These are phyloP conservation scores for Antitype chi DNA, from an alignment of 2,888 invertebrate genomes.

Conservation along the genomic window DNA sequence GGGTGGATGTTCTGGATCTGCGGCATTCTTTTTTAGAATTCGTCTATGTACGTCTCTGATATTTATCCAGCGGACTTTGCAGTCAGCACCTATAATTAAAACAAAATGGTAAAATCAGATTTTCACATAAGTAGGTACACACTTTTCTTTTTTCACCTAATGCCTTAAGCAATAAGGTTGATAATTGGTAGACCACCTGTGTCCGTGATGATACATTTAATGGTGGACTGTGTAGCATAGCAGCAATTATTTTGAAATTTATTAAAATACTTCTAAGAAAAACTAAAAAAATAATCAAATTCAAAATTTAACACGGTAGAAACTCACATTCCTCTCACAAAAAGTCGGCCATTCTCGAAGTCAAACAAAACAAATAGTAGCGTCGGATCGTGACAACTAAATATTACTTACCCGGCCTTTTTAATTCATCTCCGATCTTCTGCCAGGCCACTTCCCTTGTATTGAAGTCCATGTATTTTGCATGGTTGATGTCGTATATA, in stretches of 20 bases:
- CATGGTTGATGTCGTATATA: slow-evolving; percentile 81
- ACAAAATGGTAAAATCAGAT: not conserved
- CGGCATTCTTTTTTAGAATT: slow-evolving; percentile 77
- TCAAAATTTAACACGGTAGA: not conserved
- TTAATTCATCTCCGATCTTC: slow-evolving; percentile 85
- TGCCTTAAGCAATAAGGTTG: too few species aligned
- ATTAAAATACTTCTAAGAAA: too few species aligned
- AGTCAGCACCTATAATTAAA: slow-evolving; percentile 80
- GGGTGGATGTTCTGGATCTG: slow-evolving; percentile 62
- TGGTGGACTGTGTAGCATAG: too few species aligned
- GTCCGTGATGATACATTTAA: too few species aligned
- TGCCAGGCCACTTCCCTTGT: slow-evolving; percentile 87
- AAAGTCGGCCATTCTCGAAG: not conserved
- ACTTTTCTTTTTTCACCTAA: too few species aligned
- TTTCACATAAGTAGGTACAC: not conserved
- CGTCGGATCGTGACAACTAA: slow-evolving; percentile 62
- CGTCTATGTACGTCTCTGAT: slow-evolving; percentile 86
- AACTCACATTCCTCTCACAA: slow-evolving; percentile 33
- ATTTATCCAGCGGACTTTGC: slow-evolving; percentile 87
- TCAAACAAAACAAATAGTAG: slow-evolving; percentile 48
- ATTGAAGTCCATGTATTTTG: slow-evolving; percentile 86
- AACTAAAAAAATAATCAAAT: not conserved
- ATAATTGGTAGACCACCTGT: too few species aligned
- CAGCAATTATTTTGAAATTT: not conserved
- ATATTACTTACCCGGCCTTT: slow-evolving; percentile 81